Evolutionary conservation across 64 coral and sea anemone genomes (phyloP).

Genomic region (Catalaphyllia jardinei): DNA sequence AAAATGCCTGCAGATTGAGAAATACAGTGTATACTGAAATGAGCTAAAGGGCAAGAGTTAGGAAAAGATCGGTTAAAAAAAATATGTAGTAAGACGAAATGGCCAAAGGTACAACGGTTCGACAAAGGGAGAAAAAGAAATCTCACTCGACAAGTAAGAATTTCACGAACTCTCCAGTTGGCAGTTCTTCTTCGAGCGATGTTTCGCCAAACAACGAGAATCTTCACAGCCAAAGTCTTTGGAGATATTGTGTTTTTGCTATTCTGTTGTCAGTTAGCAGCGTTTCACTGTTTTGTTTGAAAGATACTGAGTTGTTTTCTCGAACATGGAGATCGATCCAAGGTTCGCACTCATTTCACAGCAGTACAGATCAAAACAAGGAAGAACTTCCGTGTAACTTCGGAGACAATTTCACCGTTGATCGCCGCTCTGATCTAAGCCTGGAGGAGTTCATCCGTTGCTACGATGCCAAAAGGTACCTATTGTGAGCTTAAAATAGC

Average conservation of each 20-base stretch:
- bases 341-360: background rate
- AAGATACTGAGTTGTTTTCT: background rate
- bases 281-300: background rate
- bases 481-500: too few species aligned
- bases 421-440: slow-evolving; percentile 75
- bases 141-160: background rate
- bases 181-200: too few species aligned
- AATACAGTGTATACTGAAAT: too few species aligned
- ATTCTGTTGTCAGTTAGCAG: background rate
- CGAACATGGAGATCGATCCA: background rate
- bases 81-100: background rate
- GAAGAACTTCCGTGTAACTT: background rate
- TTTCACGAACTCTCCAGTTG: background rate
- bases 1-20: background rate
- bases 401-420: slow-evolving; percentile 39
- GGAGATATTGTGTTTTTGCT: slow-evolving; percentile 2
- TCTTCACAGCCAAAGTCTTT: background rate
- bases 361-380: background rate
- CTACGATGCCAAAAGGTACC: slow-evolving; percentile 87
- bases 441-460: slow-evolving; percentile 82
- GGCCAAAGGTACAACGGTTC: slow-evolving; percentile 11
- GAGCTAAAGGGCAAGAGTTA: background rate
- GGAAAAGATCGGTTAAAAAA: background rate
- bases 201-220: background rate
- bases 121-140: slow-evolving; percentile 14